phyloP scores from a whole-genome alignment of 2,888 invertebrate genomes.

The Steinernema scapterisci region DNA sequence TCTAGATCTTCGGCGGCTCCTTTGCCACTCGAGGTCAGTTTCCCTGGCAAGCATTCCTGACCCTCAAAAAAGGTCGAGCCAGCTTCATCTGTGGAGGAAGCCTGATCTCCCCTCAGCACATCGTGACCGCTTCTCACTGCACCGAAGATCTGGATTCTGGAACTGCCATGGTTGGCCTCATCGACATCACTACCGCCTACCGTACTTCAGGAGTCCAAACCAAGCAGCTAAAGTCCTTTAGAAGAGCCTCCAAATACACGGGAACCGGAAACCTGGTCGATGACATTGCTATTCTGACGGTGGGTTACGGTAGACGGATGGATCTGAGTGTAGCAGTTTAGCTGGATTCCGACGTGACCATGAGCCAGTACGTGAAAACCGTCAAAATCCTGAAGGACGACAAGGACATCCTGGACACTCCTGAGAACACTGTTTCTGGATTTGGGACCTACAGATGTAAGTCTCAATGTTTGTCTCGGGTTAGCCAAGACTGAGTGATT shows the following conservation, averaged over 20 bases:
- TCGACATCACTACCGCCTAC: neutral
- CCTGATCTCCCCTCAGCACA: too few species aligned
- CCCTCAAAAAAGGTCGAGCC: too few species aligned
- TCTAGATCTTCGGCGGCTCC: too few species aligned
- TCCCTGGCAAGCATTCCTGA: too few species aligned
- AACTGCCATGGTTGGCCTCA: too few species aligned
- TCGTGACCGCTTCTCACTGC: too few species aligned
- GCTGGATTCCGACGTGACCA: neutral
- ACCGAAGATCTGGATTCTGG: too few species aligned
- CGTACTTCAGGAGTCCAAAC: neutral
- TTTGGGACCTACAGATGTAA: conserved; percentile 15
- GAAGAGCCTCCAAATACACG: neutral
- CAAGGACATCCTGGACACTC: neutral
- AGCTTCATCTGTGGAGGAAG: too few species aligned
- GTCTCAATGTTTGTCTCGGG: neutral
- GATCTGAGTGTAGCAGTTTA: neutral
- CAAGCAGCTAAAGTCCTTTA: neutral
- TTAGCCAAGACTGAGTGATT: neutral
- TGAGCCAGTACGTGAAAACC: neutral
- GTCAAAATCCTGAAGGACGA: neutral
- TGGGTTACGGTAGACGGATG: too few species aligned
- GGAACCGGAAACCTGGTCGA: neutral
- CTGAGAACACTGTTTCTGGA: neutral
- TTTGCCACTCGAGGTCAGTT: too few species aligned
- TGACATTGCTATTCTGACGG: neutral